Conservation (phyloP, 2,797 vertebrate genomes). For the Phoeniculus purpureus region DNA sequence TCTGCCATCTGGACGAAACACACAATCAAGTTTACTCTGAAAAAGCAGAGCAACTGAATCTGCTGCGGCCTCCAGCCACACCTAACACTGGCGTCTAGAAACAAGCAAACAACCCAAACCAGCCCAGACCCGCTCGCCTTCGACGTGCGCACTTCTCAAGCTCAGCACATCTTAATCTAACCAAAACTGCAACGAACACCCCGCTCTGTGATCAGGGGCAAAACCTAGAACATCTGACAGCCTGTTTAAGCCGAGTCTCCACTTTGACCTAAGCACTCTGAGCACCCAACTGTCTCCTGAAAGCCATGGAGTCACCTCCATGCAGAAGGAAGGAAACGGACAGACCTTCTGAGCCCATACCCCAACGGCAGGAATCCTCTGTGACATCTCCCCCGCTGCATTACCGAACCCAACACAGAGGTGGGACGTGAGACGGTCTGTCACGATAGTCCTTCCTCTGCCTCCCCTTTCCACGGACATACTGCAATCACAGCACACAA, state of each 20-base stretch:
- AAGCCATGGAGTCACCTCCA: not conserved
- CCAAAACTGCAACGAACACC: not conserved
- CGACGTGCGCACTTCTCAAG: not conserved
- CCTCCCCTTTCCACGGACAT: not conserved
- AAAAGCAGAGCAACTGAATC: not conserved
- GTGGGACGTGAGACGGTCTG: not conserved
- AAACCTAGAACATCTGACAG: not conserved
- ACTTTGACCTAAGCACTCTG: not conserved
- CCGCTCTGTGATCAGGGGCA: not conserved
- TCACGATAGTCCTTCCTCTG: not conserved
- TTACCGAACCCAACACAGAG: not conserved
- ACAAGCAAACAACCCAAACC: not conserved
- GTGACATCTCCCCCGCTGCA: not conserved
- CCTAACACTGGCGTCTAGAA: not conserved
- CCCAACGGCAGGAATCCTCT: not conserved
- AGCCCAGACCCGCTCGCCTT: not conserved
- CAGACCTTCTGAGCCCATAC: rapidly evolving
- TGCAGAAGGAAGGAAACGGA: not conserved
- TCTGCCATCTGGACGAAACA: not conserved
- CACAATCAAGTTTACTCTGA: not conserved
- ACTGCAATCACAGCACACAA: not conserved
- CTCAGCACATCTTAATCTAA: not conserved
- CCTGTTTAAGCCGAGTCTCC: not conserved
- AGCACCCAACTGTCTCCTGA: not conserved
- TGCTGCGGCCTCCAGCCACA: not conserved